phyloP scores from a whole-genome alignment of 2,113 vertebrate species.

The Microcebus lehilahytsara region DNA sequence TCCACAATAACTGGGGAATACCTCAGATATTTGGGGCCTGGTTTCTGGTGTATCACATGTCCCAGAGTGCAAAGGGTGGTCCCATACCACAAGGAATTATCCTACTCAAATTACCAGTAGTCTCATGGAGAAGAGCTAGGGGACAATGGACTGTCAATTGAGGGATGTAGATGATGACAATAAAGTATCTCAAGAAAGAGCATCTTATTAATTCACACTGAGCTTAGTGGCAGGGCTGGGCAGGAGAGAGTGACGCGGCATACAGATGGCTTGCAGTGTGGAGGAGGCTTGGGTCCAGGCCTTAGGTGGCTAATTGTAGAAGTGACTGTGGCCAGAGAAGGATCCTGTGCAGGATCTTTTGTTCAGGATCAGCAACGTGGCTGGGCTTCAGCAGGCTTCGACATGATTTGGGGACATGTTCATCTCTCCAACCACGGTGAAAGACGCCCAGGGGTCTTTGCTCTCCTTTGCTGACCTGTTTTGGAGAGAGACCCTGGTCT shows the following conservation, averaged over 20 bases:
- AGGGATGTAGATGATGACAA: background rate
- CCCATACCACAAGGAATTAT: background rate
- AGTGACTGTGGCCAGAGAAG: background rate
- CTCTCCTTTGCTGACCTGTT: background rate
- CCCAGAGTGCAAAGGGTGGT: background rate
- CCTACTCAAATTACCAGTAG: background rate
- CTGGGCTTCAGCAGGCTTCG: background rate
- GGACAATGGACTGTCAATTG: background rate
- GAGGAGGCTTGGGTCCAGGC: background rate
- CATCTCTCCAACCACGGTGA: background rate
- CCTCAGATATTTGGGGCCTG: background rate
- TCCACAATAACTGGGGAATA: background rate
- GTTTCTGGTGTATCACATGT: background rate
- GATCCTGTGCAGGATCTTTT: too few species aligned
- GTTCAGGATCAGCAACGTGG: background rate
- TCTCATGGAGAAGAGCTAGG: background rate
- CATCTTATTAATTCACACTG: background rate
- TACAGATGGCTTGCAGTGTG: background rate
- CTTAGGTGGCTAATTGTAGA: too few species aligned
- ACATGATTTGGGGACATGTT: fast-evolving
- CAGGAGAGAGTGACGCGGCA: background rate
- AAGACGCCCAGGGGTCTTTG: background rate
- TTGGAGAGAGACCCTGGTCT: background rate
- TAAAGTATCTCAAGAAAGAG: conserved; percentile 27
- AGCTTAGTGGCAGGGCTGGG: background rate